Conservation (phyloP, 2,888 invertebrate genomes). For the Leptarthrus brevirostris region DNA sequence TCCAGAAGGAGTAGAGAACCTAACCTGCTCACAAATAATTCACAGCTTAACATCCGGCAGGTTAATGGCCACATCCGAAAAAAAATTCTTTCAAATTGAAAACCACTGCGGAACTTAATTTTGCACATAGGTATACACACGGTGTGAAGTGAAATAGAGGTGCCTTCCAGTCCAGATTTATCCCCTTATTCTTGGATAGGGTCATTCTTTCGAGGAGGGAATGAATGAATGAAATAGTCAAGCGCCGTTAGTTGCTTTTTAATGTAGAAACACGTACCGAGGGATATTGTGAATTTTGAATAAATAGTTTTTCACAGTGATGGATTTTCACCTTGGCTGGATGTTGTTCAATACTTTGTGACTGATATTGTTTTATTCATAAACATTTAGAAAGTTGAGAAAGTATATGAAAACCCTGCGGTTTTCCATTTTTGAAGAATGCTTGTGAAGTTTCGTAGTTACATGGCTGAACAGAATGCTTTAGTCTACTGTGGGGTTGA, state of each 20-base stretch:
- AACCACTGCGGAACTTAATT: conserved; percentile 40
- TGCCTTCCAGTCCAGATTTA: conserved; percentile 29
- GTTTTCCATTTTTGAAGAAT: too few species aligned
- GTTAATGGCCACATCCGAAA: conserved; percentile 44
- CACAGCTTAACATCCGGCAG: conserved; percentile 41
- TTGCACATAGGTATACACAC: conserved; percentile 14
- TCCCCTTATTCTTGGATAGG: background rate
- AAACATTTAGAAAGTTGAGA: too few species aligned
- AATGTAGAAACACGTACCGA: background rate
- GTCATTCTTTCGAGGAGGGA: background rate
- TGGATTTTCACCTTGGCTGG: conserved; percentile 13
- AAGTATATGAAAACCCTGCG: too few species aligned
- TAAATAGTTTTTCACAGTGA: conserved; percentile 5
- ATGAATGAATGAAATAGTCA: too few species aligned
- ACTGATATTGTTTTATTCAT: too few species aligned
- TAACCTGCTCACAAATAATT: conserved; percentile 25
- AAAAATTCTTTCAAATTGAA: conserved; percentile 38
- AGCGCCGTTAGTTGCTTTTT: too few species aligned
- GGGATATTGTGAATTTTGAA: conserved; percentile 18
- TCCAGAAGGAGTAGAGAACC: background rate
- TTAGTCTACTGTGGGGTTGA: too few species aligned
- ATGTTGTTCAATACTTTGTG: too few species aligned
- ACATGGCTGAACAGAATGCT: too few species aligned
- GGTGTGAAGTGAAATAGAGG: background rate
- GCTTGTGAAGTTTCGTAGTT: too few species aligned